A percentile compares a stretch with the other conserved stretches of the same genome.
Conservation (phyloP, 2,888 invertebrate genomes). For the Cephus rjabovi region DNA sequence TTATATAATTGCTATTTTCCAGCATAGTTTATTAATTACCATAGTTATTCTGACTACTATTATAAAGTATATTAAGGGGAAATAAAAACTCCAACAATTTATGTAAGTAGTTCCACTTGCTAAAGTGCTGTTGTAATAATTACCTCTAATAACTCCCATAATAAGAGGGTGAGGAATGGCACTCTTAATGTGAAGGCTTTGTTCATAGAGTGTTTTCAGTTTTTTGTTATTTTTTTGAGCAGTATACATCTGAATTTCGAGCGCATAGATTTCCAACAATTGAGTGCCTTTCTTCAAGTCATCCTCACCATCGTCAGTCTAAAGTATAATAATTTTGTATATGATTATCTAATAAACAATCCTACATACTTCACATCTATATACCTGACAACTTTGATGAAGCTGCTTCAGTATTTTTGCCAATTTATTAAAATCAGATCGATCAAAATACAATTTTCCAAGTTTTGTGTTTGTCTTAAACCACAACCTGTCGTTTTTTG, state of each 20-base stretch:
- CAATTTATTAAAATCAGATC: slow-evolving; percentile 92
- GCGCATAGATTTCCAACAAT: slow-evolving; percentile 95
- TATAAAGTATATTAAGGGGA: too few relatives aligned
- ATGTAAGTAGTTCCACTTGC: not conserved
- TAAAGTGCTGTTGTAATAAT: slow-evolving; percentile 25
- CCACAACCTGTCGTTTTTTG: slow-evolving; percentile 99
- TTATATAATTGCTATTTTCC: not conserved
- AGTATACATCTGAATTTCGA: slow-evolving; percentile 99
- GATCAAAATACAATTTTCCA: slow-evolving; percentile 97
- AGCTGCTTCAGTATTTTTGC: slow-evolving; percentile 97
- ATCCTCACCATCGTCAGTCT: slow-evolving; percentile 98
- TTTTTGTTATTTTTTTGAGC: slow-evolving; percentile 99
- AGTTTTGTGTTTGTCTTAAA: slow-evolving; percentile 99
- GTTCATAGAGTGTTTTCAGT: slow-evolving; percentile 95
- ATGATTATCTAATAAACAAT: not conserved
- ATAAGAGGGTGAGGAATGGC: slow-evolving; percentile 99
- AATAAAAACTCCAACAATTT: too few relatives aligned
- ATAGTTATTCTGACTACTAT: too few relatives aligned
- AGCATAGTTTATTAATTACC: not conserved
- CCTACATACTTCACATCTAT: too few relatives aligned
- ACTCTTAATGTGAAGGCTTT: slow-evolving; percentile 97
- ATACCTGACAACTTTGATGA: slow-evolving; percentile 95
- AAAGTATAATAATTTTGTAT: slow-evolving; percentile 32
- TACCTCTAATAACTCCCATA: slow-evolving; percentile 98
- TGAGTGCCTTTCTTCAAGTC: slow-evolving; percentile 98